Evolutionary conservation across 2,113 vertebrate genomes (phyloP), one percentile per base, ranked within the genome.

Genomic region (Ia io): DNA sequence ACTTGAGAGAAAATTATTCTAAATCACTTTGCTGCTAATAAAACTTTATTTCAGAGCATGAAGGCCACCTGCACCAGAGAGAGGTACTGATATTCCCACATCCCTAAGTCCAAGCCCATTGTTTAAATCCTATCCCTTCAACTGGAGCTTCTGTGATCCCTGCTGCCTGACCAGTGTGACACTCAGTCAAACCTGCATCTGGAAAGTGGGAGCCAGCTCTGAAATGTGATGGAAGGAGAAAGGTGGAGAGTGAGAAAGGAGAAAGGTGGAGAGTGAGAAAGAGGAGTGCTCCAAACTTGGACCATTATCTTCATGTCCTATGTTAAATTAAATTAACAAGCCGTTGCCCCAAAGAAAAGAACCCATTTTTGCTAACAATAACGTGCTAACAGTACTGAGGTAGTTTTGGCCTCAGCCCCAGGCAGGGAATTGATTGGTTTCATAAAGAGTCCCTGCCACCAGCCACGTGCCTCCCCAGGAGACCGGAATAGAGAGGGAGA

Each of bases 1-100:
- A 61, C 56, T 76, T 82, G 73, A 78, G 18, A 17, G 76, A 59
- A 84, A 53, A 93, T 84, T 47, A 88, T 71, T 84, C 83, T 71
- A 56, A 42, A 49, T 90, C 76, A 59, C 78, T 98, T 97, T 96
- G 80, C 83, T 79, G 82, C 77, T 87, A 93, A 42, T 77, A 96
- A 87, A 95, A 73, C 10, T 42, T 47, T 95, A 74, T 13, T 56
- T 61, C 40, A 88, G n/a, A 77, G 10, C 82, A 84, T 44, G 23
- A 90, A 94, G 89, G 67, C 40, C 3, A 88, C 1, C 6, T 92
- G 40, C 76, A 37, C 28, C 88, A 95, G 76, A 87, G 91, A 90
- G 77, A 93, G 94, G 92, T 47, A 94, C n/a, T 37, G 11, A 44
- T 88, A 63, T 37, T 96, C 91, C 84, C 23, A 78, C 73, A 44